Evolutionary conservation across 2,113 vertebrate species (phyloP), one percentile per base, ranked within the genome.

Genomic region (Aepyceros melampus): DNA sequence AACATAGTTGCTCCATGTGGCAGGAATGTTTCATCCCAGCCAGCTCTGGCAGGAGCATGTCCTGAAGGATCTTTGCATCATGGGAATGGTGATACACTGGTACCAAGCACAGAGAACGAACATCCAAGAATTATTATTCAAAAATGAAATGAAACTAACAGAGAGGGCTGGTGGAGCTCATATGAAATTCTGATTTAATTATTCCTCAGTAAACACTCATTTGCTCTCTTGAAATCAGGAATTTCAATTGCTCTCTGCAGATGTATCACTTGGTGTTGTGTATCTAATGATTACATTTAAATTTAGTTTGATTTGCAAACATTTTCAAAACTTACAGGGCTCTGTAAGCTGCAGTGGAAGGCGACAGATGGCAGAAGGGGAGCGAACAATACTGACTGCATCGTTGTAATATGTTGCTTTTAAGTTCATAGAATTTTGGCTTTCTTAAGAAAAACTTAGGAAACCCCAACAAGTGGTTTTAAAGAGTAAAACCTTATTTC

Each of bases 251-350:
- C 98, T 98, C 94, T 98, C 97, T 98, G 97, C 97, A 98, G 97
- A 98, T 93, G 90, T 93, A 97, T 95, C 97, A 95, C 95, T 97
- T 92, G 91, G 91, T 36, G 56, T 56, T 97, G 92, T 97, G 94
- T 97, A 98, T 98, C 98, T 98, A 96, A 97, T 76, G 98, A 98
- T 98, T 96, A 97, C 97, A 98, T 98, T 97, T 98, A 98, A 98
- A 98, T 97, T 98, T 81, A 97, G 98, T 98, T 98, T 97, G 97
- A 98, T 98, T 98, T 99, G 98, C 97, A 98, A 99, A 99, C 98
- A 98, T 98, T 98, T 67, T 51, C 40, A 58, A 85, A 86, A 91
- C 86, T 87, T 91, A 84, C 33, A 98, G 97, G 95, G 97, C 87
- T 98, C 96, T 60, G 89, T 95, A 98, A 92, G 96, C 95, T 97